Base-by-base conservation (phyloP, 2,888 invertebrate species). In the Crepidodera aurea region DNA sequence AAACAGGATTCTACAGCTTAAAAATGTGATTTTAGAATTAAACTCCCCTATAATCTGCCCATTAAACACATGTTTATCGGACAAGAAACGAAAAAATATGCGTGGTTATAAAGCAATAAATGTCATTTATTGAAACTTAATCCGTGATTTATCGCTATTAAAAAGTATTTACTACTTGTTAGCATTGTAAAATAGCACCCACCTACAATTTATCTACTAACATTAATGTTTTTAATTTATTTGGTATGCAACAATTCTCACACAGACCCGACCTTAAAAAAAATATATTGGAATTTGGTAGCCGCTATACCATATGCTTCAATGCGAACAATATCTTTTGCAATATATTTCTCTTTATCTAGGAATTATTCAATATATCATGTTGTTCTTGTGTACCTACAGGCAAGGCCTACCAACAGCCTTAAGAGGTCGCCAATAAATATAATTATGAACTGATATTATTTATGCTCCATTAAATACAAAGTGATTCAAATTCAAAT, bases 351-450 rank as follows among this genome's bases (percentile, higher is more conserved):
- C 8, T 22, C 25, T 10, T 25, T 18, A 22, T 25, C 37, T 53
- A 29, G n/a, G 3, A 51, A 22, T 27, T 50, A 50, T 50, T 50
- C 16, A 50, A 32, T 50, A 6, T 50, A 29, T 27, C 25, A 1
- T 15, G 13, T 27, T 12, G 22, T 22, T 10, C 2, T 5, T 8
- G 5, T 22, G 12, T 34, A 39, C 34, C 59, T 32, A 44, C 39
- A n/a, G 29, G 32, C 54, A 55, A 60, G 60, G 40, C 32, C 53
- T 48, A 19, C 32, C 13, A 54, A 55, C 60, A 60, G 32, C 60
- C 60, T 60, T 55, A 50, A 42, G 44, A 60, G 54, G 54, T 55
- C 60, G 32, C 34, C 40, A 34, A 39, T 56, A 40, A 44, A 32
- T 37, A 48, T 13, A 34, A 22, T 22, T 53, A 25, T 22, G 39